Evolutionary conservation across 92 coral and sea anemone genomes (phyloP), one percentile per base, ranked within the genome.

Genomic region (Bergia sp.): DNA sequence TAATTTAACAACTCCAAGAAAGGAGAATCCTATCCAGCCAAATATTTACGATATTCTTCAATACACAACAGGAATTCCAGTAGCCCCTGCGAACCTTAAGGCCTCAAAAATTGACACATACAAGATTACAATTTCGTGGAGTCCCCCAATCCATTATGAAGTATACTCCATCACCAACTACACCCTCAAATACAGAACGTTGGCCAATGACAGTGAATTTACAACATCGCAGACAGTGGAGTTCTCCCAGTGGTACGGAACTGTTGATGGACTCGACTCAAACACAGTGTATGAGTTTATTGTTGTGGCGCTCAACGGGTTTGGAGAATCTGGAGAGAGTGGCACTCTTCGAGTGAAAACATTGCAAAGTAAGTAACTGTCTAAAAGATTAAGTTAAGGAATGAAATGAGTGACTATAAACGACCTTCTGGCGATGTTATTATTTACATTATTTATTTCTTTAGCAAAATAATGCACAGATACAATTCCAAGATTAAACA

Each of bases 51-150:
- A 53, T 53, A 53, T 53, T 53, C 58, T 12, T 11, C 18, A 53
- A 1, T 12, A 11, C 38, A 69, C 74, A 5, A 38, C 76, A 88
- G 91, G 73, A 1, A 76, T 21, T 1, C 91, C 91, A 36, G 50
- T 85, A 4, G 74, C 91, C n/a, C 91, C 91, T 12, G 43, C 36
- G 37, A 23, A 73, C 38, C 81, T 81, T 8, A 42, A 38, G 71
- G 87, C 80, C 49, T 71, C 3, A 29, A 80, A 89, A n/a, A 82
- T 57, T 1, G 41, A 39, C 12, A 16, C 88, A 10, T 42, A 82
- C 72, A 49, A 67, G 43, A 57, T 82, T 58, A 82, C 87, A 53
- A 4, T 89, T 13, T 66, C 55, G 29, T 89, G 91, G 91, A 73
- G 79, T 64, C 88, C 47, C 39, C 91, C 91, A 1, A 37, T 37